Base-by-base conservation (phyloP, 2,113 vertebrate genomes). In the Malaclemys terrapin region DNA sequence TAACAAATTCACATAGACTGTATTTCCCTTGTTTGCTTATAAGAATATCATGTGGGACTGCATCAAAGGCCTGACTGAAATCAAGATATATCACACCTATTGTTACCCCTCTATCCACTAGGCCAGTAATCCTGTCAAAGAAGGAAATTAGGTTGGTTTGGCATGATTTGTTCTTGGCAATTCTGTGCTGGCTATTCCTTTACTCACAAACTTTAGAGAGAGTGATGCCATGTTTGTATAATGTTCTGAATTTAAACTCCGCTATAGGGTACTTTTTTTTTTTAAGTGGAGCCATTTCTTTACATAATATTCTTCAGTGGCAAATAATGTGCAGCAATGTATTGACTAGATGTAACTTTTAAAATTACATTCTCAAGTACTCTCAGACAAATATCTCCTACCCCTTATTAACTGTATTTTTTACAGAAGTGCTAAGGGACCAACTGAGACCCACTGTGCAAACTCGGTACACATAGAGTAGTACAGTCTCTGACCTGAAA, bases 221-320 rank as follows among this genome's bases (percentile, higher is more conserved):
- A 17, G 27, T 72, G 5, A 80, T 27, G 6, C 78, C 56, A 57
- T 38, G 42, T 65, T 86, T 84, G 62, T 2, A 8, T 1, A 56
- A 35, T 2, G 5, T 1, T 85, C 85, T 47, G 47, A 16, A 49
- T 6, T 50, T 45, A 38, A 82, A 27, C 78, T n/a, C 81, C 14
- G 1, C 6, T 6, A 69, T 20, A 38, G 19, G 35, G 35, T 19
- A 0, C 12, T 59, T 19, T 1, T 9, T 9, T 9, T 2, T 85
- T 62, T 5, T 27, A 78, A 81, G 31, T 31, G 65, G 93, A 94
- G 90, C 65, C 16, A 54, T n/a, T 89, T 88, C 80, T 92, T 50
- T 7, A 3, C 11, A 69, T 76, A 62, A 65, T 35, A 35, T 80
- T 82, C 49, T 50, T 50, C 80, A 9, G 24, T 14, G 16, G 11